Percentiles rank a stretch among this genome's conserved stretches.
These are phyloP conservation scores for Sardinella longiceps DNA, from an alignment of 2,797 vertebrate species.

Conservation along the genomic window DNA sequence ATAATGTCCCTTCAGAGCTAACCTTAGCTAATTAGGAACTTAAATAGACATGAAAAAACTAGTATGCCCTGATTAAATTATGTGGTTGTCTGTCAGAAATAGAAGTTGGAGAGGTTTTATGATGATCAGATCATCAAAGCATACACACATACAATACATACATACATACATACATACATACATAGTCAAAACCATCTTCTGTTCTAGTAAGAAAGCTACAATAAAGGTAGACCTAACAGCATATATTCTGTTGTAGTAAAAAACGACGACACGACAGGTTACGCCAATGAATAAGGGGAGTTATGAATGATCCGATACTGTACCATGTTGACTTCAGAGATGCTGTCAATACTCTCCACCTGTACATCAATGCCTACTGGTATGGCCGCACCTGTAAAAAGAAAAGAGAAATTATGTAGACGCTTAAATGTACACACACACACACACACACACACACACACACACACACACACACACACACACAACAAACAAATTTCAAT, in stretches of 20 bases:
- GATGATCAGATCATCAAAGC: background rate
- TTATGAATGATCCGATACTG: constrained; percentile 41
- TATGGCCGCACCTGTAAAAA: constrained; percentile 82
- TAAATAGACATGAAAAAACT: too few species aligned
- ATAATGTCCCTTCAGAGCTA: too few species aligned
- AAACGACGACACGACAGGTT: too few species aligned
- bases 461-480: background rate
- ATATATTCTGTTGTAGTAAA: too few species aligned
- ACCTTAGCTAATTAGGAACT: too few species aligned
- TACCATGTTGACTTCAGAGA: constrained; percentile 95
- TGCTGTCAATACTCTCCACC: constrained; percentile 92
- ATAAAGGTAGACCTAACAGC: too few species aligned
- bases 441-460: background rate
- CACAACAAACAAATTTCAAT: background rate
- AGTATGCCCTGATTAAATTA: too few species aligned
- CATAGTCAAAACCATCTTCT: too few species aligned
- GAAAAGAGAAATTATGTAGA: background rate
- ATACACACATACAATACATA: too few species aligned
- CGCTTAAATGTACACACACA: background rate
- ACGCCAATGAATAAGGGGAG: constrained; percentile 22
- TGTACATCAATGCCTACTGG: constrained; percentile 91
- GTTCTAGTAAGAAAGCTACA: too few species aligned
- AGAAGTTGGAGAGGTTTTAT: background rate
- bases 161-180: too few species aligned
- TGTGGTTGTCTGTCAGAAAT: too few species aligned